Evolutionary conservation across 2,113 vertebrate species (phyloP).

Genomic region (Pampusana beccarii): DNA sequence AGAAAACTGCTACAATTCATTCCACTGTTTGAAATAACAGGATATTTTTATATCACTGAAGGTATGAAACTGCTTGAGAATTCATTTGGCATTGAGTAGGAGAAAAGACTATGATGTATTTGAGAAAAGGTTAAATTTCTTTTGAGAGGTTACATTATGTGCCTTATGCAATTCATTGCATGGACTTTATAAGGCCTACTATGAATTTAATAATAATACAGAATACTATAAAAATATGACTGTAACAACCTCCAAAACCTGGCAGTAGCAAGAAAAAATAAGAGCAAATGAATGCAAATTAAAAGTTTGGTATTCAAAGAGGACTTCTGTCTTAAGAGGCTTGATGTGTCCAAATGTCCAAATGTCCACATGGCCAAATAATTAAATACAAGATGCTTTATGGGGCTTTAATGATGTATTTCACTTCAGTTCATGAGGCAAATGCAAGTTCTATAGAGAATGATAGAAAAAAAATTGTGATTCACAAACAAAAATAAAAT

Average conservation of each 20-base stretch:
- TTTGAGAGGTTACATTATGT: background rate
- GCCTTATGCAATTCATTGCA: background rate
- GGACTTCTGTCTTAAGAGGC: background rate
- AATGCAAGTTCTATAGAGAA: constrained; percentile 31
- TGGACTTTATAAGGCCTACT: background rate
- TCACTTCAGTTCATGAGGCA: constrained; percentile 10
- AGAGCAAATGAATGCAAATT: background rate
- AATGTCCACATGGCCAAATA: constrained; percentile 46
- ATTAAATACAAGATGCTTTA: constrained; percentile 53
- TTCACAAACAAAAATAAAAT: constrained; percentile 46
- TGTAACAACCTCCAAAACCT: background rate
- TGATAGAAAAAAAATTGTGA: constrained; percentile 49
- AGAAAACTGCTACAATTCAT: background rate
- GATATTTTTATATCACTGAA: background rate
- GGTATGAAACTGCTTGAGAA: background rate
- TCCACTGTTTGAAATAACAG: background rate
- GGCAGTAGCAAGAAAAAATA: background rate
- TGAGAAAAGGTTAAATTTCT: background rate
- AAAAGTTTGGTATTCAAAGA: background rate
- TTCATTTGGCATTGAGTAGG: background rate
- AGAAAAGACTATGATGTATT: background rate
- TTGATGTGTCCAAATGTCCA: no score
- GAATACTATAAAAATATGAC: background rate
- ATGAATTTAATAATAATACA: constrained; percentile 31
- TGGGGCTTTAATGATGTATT: constrained; percentile 55